phyloP scores from a whole-genome alignment of 2,888 invertebrate species.

The Macaria notata region DNA sequence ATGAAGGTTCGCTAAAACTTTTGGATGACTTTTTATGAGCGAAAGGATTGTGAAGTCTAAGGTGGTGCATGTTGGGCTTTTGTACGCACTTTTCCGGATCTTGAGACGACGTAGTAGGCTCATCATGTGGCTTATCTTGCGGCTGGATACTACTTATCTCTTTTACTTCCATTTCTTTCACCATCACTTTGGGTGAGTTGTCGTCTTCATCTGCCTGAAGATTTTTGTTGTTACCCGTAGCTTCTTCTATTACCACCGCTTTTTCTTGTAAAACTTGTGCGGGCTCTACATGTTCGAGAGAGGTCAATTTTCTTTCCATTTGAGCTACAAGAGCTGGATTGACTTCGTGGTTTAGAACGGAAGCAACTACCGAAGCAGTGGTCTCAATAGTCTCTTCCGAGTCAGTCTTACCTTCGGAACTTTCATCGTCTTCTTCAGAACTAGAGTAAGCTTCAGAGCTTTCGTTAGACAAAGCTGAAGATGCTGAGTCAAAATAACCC shows the following conservation, averaged over 20 bases:
- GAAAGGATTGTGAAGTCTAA: constrained; percentile 72
- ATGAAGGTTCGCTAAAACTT: constrained; percentile 73
- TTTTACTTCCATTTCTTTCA: constrained; percentile 2
- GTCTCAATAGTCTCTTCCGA: constrained; percentile 75
- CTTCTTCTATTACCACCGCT: no score
- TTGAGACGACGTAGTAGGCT: constrained; percentile 39
- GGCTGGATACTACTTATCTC: constrained; percentile 23
- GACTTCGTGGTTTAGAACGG: constrained; percentile 68
- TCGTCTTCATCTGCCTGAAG: constrained; percentile 2
- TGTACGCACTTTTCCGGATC: constrained; percentile 57
- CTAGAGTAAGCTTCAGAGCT: constrained; percentile 67
- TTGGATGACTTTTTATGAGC: constrained; percentile 63
- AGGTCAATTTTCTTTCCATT: constrained; percentile 63
- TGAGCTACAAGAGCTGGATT: constrained; percentile 56
- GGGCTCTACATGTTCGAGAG: constrained; percentile 29
- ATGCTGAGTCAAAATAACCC: constrained; percentile 67
- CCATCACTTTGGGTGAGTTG: neutral
- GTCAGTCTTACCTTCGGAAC: constrained; percentile 74
- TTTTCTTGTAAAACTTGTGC: no score
- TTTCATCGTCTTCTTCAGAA: constrained; percentile 74
- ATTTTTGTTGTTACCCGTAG: neutral
- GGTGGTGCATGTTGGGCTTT: constrained; percentile 53
- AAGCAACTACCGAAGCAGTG: constrained; percentile 81
- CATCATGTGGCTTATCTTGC: constrained; percentile 31
- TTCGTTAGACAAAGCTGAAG: constrained; percentile 70